Base-by-base conservation (phyloP, 2,888 invertebrate species). In the Spilosoma lubricipeda region DNA sequence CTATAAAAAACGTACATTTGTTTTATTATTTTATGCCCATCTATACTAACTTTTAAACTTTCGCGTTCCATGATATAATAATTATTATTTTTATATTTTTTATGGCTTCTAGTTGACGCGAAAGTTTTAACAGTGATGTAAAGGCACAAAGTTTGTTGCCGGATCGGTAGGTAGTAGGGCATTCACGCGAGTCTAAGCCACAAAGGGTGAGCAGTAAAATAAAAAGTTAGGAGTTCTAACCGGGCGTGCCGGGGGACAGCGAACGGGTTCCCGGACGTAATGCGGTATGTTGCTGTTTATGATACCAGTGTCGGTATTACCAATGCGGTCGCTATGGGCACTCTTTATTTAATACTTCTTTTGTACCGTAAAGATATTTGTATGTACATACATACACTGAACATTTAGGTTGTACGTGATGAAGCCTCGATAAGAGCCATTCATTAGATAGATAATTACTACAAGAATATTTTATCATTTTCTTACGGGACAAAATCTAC, bases 151-250 rank as follows among this genome's bases (percentile, higher is more conserved):
- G 79, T 82, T 82, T 77, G 85, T 82, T 82, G 81, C 74, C 79
- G 79, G 84, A 77, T 88, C 85, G 86, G 88, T 88, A 88, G 91
- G 90, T 90, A 90, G 92, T 91, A 92, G 93, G 93, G 92, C 92
- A 90, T 91, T 94, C 93, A 93, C 93, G 93, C 91, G 89, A 90
- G 88, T 90, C 93, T 93, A 93, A 93, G 92, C 92, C 92, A 91
- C 92, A 91, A 92, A 94, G 95, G 94, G 94, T 93, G 92, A 92
- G 89, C 91, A 89, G 91, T 89, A 91, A 93, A 95, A 94, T 92
- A 94, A 95, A 95, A 94, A 94, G 93, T 93, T 93, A 92, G 93
- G 93, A 93, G 89, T 93, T 94, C 94, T 94, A 94, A 95, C 95
- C 94, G 94, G 94, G 91, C 94, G 91, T 90, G 91, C 88, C 91